These are phyloP conservation scores for Mantis religiosa DNA, from an alignment of 2,888 invertebrate species.

Conservation along the genomic window DNA sequence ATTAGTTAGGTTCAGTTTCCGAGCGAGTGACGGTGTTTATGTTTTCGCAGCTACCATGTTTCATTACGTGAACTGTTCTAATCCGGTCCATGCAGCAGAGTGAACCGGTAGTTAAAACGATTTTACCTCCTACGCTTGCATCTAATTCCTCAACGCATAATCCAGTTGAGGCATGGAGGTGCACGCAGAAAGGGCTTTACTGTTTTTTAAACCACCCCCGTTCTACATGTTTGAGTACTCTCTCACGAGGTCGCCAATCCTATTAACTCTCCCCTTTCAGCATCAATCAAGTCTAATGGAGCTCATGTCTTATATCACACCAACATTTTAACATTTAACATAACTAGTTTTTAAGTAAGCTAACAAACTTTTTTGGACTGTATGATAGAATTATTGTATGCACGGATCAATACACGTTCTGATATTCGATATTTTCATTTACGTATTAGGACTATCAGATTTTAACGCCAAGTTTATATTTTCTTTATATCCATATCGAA, in stretches of 20 bases:
- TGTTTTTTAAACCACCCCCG: not conserved
- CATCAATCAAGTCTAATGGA: not conserved
- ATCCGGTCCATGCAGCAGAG: not conserved
- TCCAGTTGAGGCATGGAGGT: not conserved
- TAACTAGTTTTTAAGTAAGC: not conserved
- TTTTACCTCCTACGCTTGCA: not conserved
- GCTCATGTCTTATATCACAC: not conserved
- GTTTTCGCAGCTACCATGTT: not conserved
- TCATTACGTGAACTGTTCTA: not conserved
- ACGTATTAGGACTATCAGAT: too few relatives aligned
- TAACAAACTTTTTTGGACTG: not conserved
- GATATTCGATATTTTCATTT: too few relatives aligned
- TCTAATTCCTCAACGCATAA: not conserved
- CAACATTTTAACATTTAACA: not conserved
- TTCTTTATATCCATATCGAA: too few relatives aligned
- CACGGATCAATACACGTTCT: too few relatives aligned
- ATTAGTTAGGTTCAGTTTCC: not conserved
- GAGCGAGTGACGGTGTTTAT: not conserved
- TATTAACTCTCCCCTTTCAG: not conserved
- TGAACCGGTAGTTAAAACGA: not conserved
- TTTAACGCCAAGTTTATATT: too few relatives aligned
- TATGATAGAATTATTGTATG: not conserved
- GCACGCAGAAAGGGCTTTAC: not conserved
- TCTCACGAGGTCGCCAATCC: not conserved
- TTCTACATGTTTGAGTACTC: not conserved